phyloP scores from a whole-genome alignment of 2,888 invertebrate species.

The Lithophane ornitopus region DNA sequence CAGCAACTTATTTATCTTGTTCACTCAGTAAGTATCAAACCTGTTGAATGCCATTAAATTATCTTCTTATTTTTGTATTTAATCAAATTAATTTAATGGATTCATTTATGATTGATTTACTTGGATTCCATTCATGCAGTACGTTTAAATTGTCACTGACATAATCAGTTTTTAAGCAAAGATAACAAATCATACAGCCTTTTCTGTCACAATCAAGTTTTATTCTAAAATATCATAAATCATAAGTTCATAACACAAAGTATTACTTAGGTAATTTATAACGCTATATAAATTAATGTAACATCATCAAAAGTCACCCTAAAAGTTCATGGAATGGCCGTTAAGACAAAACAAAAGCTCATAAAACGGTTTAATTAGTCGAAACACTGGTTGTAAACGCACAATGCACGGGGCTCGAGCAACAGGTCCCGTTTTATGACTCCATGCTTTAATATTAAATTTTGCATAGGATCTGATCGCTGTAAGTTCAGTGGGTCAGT shows the following conservation, averaged over 20 bases:
- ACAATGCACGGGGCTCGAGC: conserved; percentile 62
- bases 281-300: conserved; percentile 53
- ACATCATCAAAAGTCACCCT: conserved; percentile 61
- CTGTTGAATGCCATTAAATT: conserved; percentile 26
- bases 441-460: conserved; percentile 64
- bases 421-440: conserved; percentile 70
- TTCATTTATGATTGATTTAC: not conserved
- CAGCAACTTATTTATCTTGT: conserved; percentile 47
- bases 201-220: conserved; percentile 17
- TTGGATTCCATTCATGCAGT: not conserved
- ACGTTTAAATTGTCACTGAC: conserved; percentile 6
- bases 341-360: conserved; percentile 73
- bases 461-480: conserved; percentile 52
- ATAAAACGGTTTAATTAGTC: conserved; percentile 77
- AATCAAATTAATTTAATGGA: not conserved
- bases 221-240: conserved; percentile 38
- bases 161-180: conserved; percentile 24
- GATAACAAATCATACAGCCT: conserved; percentile 13
- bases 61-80: not conserved
- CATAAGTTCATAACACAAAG: conserved; percentile 24
- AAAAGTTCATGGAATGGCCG: conserved; percentile 58
- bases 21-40: conserved; percentile 25
- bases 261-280: conserved; percentile 32
- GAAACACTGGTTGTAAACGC: conserved; percentile 70
- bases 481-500: conserved; percentile 63